Percentiles rank a stretch among this genome's conserved stretches.
Conservation (phyloP, 37 sponge, comb jelly and placozoan species). For the Ianthella basta region DNA sequence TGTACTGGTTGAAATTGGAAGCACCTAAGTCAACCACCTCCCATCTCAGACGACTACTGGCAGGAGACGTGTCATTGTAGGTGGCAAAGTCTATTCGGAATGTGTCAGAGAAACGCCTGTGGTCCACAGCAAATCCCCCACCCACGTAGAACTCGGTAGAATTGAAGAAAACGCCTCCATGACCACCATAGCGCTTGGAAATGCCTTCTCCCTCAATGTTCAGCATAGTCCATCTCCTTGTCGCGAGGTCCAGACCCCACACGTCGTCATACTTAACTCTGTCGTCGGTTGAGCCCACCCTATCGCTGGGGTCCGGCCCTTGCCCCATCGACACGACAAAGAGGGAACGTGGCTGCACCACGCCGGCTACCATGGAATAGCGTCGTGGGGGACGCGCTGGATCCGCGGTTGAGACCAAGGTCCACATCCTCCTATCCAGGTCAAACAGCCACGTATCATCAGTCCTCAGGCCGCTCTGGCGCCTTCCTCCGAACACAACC, state of each 20-base stretch:
- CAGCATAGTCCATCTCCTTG: slow-evolving; percentile 29
- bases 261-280: slow-evolving; percentile 35
- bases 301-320: background rate
- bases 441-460: slow-evolving; percentile 48
- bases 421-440: slow-evolving; percentile 12
- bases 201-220: slow-evolving; percentile 9
- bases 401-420: background rate
- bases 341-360: slow-evolving; percentile 19
- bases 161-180: slow-evolving; percentile 29
- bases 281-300: background rate
- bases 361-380: slow-evolving; percentile 11
- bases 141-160: slow-evolving; percentile 52
- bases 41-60: slow-evolving; percentile 18
- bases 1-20: slow-evolving; percentile 49
- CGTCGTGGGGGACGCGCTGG: background rate
- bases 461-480: background rate
- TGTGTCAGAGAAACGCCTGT: slow-evolving; percentile 53
- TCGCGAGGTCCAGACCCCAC: slow-evolving; percentile 45
- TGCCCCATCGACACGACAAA: slow-evolving; percentile 51
- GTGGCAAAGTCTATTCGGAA: slow-evolving; percentile 38
- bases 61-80: background rate
- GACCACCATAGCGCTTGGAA: slow-evolving; percentile 48
- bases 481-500: slow-evolving; percentile 34
- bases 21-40: slow-evolving; percentile 26
- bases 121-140: slow-evolving; percentile 40